Percentiles rank a stretch among this genome's conserved stretches.
These are phyloP conservation scores for Dicaeum eximium DNA, from an alignment of 2,113 vertebrate genomes.

Conservation along the genomic window DNA sequence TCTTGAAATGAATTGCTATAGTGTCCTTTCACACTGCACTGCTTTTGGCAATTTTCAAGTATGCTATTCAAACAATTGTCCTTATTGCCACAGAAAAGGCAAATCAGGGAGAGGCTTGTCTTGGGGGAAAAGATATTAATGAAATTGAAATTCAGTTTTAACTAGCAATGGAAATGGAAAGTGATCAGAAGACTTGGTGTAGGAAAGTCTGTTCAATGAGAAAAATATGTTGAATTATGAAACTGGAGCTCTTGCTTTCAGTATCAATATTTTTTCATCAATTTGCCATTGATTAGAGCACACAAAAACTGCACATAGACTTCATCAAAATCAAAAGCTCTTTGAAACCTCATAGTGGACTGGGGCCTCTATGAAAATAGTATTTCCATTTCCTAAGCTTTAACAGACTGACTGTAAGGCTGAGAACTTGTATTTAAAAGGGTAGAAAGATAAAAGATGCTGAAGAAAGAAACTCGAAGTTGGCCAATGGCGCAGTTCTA, in stretches of 20 bases:
- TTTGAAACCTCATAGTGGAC: not conserved
- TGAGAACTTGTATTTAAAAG: not conserved
- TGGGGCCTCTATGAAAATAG: not conserved
- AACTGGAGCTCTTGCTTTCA: not conserved
- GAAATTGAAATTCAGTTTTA: not conserved
- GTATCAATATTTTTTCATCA: not conserved
- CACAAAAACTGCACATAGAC: not conserved
- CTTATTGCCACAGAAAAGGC: not conserved
- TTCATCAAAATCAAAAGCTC: not conserved
- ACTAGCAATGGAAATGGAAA: not conserved
- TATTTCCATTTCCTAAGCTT: not conserved
- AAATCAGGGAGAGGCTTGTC: not conserved
- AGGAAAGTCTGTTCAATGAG: not conserved
- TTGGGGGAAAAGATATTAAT: not conserved
- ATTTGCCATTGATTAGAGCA: not conserved
- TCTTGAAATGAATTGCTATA: not conserved
- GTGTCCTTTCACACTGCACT: not conserved
- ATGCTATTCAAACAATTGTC: not conserved
- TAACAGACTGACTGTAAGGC: not conserved
- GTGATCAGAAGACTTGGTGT: not conserved
- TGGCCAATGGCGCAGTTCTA: not conserved
- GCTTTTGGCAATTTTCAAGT: conserved; percentile 9
- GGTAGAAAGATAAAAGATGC: not conserved
- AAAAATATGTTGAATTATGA: not conserved
- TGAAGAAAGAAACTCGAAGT: not conserved